phyloP scores from a whole-genome alignment of 2,113 vertebrate genomes.

The Trematomus loennbergii region DNA sequence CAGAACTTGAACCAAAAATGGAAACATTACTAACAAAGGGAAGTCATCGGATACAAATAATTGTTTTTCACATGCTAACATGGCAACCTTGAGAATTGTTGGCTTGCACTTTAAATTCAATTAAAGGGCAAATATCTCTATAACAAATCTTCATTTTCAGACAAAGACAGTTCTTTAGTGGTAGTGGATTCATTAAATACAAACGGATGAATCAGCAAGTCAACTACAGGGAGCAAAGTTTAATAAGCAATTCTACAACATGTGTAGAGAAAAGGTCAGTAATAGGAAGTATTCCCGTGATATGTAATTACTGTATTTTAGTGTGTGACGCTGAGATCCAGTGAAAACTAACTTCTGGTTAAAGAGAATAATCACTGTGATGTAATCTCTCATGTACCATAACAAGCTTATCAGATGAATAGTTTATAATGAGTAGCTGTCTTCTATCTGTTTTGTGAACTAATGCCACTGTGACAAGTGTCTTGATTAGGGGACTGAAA shows the following conservation, averaged over 20 bases:
- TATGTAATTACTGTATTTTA: slow-evolving; percentile 55
- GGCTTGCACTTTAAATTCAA: slow-evolving; percentile 21
- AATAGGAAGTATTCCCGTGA: slow-evolving; percentile 32
- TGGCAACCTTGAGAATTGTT: neutral
- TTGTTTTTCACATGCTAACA: neutral
- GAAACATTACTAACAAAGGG: slow-evolving; percentile 1
- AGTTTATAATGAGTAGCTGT: slow-evolving; percentile 71
- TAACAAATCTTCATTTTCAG: slow-evolving; percentile 5
- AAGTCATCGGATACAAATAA: slow-evolving; percentile 5
- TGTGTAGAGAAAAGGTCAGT: slow-evolving; percentile 21
- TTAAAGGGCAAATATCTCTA: neutral
- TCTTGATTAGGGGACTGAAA: slow-evolving; percentile 67
- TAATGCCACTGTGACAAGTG: slow-evolving; percentile 65
- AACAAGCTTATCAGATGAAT: slow-evolving; percentile 72
- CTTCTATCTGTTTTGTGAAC: slow-evolving; percentile 60
- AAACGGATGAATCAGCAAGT: slow-evolving; percentile 30
- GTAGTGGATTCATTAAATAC: slow-evolving; percentile 22
- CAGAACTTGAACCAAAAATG: slow-evolving; percentile 47
- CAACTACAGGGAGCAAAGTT: slow-evolving; percentile 28
- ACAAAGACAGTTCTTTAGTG: neutral
- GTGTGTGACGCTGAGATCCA: slow-evolving; percentile 24
- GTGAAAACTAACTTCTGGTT: slow-evolving; percentile 51
- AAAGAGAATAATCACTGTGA: slow-evolving; percentile 52
- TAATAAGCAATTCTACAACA: slow-evolving; percentile 33
- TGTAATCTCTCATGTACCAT: slow-evolving; percentile 60